A percentile compares a stretch with the other conserved stretches of the same genome.
These are phyloP conservation scores for Drosophila meridionalis DNA, from an alignment of 2,888 invertebrate species.

Conservation along the genomic window DNA sequence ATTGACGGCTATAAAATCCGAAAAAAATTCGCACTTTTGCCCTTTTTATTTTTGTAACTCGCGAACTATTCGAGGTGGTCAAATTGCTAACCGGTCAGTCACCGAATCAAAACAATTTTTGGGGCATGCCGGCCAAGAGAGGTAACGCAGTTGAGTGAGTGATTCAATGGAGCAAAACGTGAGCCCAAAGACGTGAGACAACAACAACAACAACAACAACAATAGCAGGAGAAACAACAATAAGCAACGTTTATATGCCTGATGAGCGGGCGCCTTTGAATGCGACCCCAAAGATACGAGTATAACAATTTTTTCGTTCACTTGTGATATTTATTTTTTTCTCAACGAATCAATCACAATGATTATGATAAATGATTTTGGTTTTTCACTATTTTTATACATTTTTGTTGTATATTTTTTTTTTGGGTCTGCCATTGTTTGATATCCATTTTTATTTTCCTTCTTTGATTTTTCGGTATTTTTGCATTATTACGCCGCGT, in stretches of 20 bases:
- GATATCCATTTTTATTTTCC: slow-evolving; percentile 24
- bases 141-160: slow-evolving; percentile 62
- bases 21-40: slow-evolving; percentile 57
- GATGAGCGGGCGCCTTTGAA: slow-evolving; percentile 78
- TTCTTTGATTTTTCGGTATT: slow-evolving; percentile 31
- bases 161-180: slow-evolving; percentile 76
- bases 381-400: slow-evolving; percentile 68
- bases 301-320: slow-evolving; percentile 56
- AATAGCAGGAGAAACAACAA: slow-evolving; percentile 40
- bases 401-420: slow-evolving; percentile 1
- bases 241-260: slow-evolving; percentile 74
- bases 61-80: slow-evolving; percentile 60
- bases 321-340: slow-evolving; percentile 74
- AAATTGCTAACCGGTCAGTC: slow-evolving; percentile 74
- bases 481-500: slow-evolving; percentile 74
- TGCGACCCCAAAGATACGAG: slow-evolving; percentile 44
- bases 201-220: slow-evolving; percentile 42
- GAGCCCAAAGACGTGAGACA: slow-evolving; percentile 75
- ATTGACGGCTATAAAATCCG: slow-evolving; percentile 32
- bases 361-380: slow-evolving; percentile 83
- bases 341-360: slow-evolving; percentile 83
- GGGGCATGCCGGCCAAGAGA: slow-evolving; percentile 59
- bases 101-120: slow-evolving; percentile 71
- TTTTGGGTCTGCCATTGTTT: slow-evolving; percentile 52
- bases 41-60: slow-evolving; percentile 22